Base-by-base conservation (phyloP, 1,140 invertebrate genomes). In the Carposina sasakii region DNA sequence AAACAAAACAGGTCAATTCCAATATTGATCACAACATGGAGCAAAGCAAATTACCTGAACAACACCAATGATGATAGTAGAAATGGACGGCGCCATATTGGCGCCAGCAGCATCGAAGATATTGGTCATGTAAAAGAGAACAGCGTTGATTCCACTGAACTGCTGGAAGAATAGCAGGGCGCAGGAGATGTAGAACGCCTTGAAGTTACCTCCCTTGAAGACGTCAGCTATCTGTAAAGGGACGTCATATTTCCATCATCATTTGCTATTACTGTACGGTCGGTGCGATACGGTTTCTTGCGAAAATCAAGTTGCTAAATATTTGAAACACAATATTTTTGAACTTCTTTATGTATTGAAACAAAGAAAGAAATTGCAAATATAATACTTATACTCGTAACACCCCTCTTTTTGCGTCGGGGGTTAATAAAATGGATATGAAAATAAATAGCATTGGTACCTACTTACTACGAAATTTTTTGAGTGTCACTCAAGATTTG, bases 71-170 rank as follows among this genome's bases (percentile, higher is more conserved):
- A 94, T 88, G 24, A 94, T 93, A 1, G 93, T 89, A 0, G 88
- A 87, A 17, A 89, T 61, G 22, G 84, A 82, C 0, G 88, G 75
- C 16, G 87, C 60, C 0, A 93, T 49, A 0, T 63, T 68, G 1
- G 85, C 87, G 3, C 88, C 87, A n/a, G 91, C 87, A 15, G 81
- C 82, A 2, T 66, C 55, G 53, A 91, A 94, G 58, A 91, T 93
- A 0, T 72, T 78, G 43, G 90, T 86, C 16, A 91, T 88, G 59
- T 92, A 93, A 67, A 94, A 93, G 10, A 94, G 85, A 0, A 95
- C 89, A 5, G 91, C 90, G 66, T 93, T 94, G 53, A 92, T 92
- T 17, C 93, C 93, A 1, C 89, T 91, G 1, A 93, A 70, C 67
- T 92, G 91, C 65, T 92, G 91, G 58, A 90, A 89, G 8, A 86